phyloP scores from a whole-genome alignment of 2,797 vertebrate species.

The Tenualosa thibaudeaui region DNA sequence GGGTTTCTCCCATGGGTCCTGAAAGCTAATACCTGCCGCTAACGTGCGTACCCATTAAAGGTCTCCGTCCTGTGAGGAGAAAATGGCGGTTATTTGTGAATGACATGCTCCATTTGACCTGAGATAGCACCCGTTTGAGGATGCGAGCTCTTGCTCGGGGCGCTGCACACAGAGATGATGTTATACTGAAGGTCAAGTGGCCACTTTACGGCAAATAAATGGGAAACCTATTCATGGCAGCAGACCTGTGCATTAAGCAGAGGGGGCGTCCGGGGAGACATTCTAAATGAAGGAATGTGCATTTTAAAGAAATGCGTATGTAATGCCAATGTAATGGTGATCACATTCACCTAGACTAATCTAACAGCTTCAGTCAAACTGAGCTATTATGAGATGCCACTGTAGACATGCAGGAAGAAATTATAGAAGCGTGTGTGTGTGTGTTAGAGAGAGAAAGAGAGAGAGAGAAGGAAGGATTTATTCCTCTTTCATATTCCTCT shows the following conservation, averaged over 20 bases:
- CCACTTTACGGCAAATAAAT: conserved; percentile 28
- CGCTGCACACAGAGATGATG: conserved; percentile 18
- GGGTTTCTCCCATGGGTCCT: conserved; percentile 5
- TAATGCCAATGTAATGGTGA: not conserved
- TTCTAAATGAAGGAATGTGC: not conserved
- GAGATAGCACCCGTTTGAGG: not conserved
- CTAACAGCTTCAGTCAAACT: not conserved
- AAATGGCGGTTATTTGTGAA: conserved; percentile 11
- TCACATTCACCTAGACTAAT: conserved; percentile 9
- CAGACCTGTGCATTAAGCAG: conserved; percentile 29
- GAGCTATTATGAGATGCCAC: not conserved
- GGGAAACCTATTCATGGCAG: conserved; percentile 18
- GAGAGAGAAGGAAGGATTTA: not conserved
- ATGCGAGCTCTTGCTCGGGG: not conserved
- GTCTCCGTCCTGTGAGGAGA: not conserved
- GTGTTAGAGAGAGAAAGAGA: not conserved
- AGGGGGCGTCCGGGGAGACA: not conserved
- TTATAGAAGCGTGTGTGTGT: not conserved
- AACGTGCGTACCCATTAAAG: not conserved
- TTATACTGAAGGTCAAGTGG: conserved; percentile 39
- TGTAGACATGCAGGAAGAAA: not conserved
- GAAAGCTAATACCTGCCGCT: conserved; percentile 27
- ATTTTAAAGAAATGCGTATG: not conserved
- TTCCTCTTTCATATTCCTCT: not conserved
- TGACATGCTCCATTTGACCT: conserved; percentile 24